These are phyloP conservation scores for Notiomystis cincta DNA, from an alignment of 2,113 vertebrate genomes.

Conservation along the genomic window DNA sequence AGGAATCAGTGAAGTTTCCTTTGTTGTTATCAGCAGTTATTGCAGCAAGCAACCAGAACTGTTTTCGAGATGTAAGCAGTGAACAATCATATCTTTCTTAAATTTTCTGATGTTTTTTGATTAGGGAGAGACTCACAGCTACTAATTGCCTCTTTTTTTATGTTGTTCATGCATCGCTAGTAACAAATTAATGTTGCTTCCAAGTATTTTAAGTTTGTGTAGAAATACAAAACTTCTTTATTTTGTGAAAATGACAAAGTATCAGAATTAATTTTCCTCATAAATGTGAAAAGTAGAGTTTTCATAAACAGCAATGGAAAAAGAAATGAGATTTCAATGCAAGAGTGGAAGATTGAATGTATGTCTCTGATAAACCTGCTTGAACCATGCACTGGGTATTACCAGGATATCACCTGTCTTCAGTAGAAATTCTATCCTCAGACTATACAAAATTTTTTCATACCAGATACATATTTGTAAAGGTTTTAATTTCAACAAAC, in stretches of 20 bases:
- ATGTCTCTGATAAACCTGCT: background rate
- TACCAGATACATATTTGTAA: background rate
- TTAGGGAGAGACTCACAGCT: background rate
- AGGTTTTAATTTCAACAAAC: background rate
- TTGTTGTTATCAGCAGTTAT: background rate
- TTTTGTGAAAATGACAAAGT: background rate
- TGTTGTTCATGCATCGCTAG: background rate
- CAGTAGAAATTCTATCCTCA: background rate
- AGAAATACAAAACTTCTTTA: background rate
- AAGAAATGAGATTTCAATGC: background rate
- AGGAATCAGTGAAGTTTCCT: background rate
- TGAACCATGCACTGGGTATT: background rate
- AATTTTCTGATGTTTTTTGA: background rate
- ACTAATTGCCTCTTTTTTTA: background rate
- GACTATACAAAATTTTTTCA: background rate
- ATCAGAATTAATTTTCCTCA: background rate
- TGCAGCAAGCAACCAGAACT: background rate
- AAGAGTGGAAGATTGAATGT: background rate
- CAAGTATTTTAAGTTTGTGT: background rate
- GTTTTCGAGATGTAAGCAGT: background rate
- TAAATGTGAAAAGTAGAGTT: background rate
- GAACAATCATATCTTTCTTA: background rate
- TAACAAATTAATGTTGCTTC: background rate
- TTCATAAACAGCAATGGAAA: background rate
- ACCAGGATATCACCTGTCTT: background rate